phyloP scores from a whole-genome alignment of 2,113 vertebrate species.

The Nyctibius bracteatus region DNA sequence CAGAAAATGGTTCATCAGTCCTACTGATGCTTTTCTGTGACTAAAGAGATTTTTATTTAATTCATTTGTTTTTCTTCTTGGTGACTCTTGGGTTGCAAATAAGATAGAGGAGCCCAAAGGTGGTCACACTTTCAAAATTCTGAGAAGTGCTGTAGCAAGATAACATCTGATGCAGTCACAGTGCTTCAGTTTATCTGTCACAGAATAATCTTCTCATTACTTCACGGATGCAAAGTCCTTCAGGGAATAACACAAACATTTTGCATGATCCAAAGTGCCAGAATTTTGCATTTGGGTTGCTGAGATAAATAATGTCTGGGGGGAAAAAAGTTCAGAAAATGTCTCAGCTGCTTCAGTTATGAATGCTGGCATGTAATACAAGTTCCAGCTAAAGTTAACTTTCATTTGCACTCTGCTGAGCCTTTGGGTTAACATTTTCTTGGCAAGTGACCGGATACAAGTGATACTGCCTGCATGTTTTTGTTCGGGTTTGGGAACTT shows the following conservation, averaged over 20 bases:
- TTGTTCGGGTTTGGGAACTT: not conserved
- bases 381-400: not conserved
- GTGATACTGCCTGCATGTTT: not conserved
- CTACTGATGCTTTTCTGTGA: not conserved
- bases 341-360: not conserved
- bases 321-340: not conserved
- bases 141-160: not conserved
- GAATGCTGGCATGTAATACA: not conserved
- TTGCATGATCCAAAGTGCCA: not conserved
- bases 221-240: not conserved
- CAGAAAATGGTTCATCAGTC: not conserved
- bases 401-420: not conserved
- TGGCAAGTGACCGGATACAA: not conserved
- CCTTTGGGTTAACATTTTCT: not conserved
- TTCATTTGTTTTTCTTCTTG: not conserved
- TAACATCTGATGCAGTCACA: not conserved
- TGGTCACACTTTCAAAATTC: not conserved
- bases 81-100: not conserved
- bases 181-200: not conserved
- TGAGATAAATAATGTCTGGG: not conserved
- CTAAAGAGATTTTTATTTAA: not conserved
- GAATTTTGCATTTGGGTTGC: not conserved
- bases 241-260: constrained; percentile 3
- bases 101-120: not conserved
- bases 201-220: constrained; percentile 35